Conservation (phyloP, 2,888 invertebrate species). For the Phania funesta region DNA sequence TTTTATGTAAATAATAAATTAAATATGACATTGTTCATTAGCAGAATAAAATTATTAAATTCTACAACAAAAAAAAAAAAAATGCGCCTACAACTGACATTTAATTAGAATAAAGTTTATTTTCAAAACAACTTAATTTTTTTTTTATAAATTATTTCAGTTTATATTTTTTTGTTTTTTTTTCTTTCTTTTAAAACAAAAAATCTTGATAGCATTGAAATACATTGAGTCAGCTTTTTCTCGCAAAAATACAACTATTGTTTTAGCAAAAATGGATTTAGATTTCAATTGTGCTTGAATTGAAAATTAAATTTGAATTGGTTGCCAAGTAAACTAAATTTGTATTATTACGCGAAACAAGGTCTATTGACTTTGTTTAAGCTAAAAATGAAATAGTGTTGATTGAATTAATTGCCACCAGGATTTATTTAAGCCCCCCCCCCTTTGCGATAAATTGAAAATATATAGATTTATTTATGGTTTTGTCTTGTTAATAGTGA, state of each 20-base stretch:
- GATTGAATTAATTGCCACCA: conserved; percentile 34
- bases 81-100: conserved; percentile 53
- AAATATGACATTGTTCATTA: conserved; percentile 6
- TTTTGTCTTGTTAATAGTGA: no score
- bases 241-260: conserved; percentile 20
- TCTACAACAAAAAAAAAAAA: conserved; percentile 36
- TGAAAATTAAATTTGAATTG: conserved; percentile 3
- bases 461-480: not conserved
- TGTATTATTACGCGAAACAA: conserved; percentile 4
- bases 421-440: conserved; percentile 9
- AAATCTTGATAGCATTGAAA: conserved; percentile 63
- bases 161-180: not conserved
- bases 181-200: conserved; percentile 18
- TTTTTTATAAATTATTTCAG: conserved; percentile 46
- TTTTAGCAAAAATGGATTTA: conserved; percentile 36
- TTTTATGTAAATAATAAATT: conserved; percentile 38
- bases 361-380: conserved; percentile 14
- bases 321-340: conserved; percentile 27
- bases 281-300: conserved; percentile 26
- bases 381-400: not conserved
- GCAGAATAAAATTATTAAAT: conserved; percentile 6
- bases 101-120: conserved; percentile 3
- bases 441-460: conserved; percentile 9
- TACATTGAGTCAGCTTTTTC: conserved; percentile 59
- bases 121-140: conserved; percentile 30